Evolutionary conservation across 1,140 invertebrate species (phyloP).

Genomic region (Drosophila bocki): DNA sequence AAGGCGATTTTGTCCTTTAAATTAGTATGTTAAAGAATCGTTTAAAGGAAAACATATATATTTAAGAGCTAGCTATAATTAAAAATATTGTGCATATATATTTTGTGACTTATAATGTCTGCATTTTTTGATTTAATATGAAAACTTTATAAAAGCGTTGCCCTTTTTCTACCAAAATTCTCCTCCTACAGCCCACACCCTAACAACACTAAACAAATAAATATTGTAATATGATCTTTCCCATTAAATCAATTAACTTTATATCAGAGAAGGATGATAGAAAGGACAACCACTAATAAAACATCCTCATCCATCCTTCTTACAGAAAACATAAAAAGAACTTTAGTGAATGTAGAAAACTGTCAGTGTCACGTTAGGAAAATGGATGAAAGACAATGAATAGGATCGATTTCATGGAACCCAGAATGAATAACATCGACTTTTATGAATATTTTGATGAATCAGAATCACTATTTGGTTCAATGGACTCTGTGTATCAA

Average conservation of each 20-base stretch:
- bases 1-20: not conserved
- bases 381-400: constrained; percentile 48
- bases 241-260: constrained; percentile 77
- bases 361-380: constrained; percentile 44
- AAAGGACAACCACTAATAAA: constrained; percentile 17
- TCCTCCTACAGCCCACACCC: not conserved
- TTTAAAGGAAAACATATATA: not conserved
- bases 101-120: too few species aligned
- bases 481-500: constrained; percentile 5
- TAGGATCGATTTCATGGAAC: constrained; percentile 47
- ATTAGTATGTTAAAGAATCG: not conserved
- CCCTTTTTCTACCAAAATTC: too few species aligned
- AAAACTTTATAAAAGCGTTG: too few species aligned
- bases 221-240: constrained; percentile 53
- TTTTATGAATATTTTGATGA: constrained; percentile 19
- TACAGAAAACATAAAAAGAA: constrained; percentile 10
- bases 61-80: not conserved
- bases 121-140: not conserved
- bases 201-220: not conserved
- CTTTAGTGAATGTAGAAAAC: constrained; percentile 18
- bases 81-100: not conserved
- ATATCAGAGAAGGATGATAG: not conserved
- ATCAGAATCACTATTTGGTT: constrained; percentile 1
- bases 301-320: constrained; percentile 3
- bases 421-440: constrained; percentile 40